phyloP scores from a whole-genome alignment of 2,113 vertebrate genomes.

The Bubalus kerabau region DNA sequence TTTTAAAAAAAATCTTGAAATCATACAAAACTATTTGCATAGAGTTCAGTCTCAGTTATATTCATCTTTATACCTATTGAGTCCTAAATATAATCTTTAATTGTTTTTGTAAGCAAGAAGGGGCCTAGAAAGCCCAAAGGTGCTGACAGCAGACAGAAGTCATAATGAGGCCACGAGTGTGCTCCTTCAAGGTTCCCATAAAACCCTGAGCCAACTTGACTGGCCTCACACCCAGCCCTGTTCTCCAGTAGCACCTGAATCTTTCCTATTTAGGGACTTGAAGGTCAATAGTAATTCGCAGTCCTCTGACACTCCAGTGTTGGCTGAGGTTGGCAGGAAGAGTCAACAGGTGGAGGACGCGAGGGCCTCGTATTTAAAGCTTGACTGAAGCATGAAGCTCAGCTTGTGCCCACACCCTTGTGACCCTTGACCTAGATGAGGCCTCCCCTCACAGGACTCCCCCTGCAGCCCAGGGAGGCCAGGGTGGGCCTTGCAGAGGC shows the following conservation, averaged over 20 bases:
- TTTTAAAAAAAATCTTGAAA: neutral
- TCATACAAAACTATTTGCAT: neutral
- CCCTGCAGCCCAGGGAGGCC: neutral
- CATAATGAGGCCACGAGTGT: neutral
- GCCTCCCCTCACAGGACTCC: neutral
- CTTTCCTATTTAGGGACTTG: neutral
- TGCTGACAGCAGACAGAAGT: neutral
- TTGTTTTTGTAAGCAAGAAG: neutral
- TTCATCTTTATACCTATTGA: neutral
- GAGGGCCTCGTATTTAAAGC: neutral
- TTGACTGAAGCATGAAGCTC: neutral
- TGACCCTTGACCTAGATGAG: neutral
- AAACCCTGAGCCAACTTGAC: neutral
- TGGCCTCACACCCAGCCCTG: neutral
- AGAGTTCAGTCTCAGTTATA: neutral
- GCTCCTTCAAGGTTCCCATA: neutral
- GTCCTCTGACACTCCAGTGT: fast-evolving
- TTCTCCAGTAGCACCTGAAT: no score
- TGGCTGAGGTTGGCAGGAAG: neutral
- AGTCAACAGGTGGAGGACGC: neutral
- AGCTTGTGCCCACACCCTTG: neutral
- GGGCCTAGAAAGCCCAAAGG: neutral
- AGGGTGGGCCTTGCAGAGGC: neutral
- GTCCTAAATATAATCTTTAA: neutral
- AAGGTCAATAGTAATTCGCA: neutral